Conservation (phyloP, 2,113 vertebrate genomes). For the Pluvialis apricaria region DNA sequence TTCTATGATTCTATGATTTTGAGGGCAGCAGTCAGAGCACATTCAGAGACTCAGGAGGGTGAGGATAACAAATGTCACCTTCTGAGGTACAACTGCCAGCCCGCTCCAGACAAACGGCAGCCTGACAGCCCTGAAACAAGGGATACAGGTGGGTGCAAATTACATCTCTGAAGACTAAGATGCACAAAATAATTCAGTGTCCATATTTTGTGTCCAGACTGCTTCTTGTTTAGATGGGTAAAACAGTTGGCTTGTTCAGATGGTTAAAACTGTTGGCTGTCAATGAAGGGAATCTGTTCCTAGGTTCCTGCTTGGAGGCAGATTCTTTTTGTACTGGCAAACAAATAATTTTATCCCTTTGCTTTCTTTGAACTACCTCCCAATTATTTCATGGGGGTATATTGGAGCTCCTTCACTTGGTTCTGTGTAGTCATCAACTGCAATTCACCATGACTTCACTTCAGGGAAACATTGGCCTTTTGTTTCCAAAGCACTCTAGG, state of each 20-base stretch:
- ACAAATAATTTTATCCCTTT: neutral
- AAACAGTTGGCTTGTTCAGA: neutral
- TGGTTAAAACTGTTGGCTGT: neutral
- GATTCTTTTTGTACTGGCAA: neutral
- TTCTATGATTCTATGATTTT: too few species aligned
- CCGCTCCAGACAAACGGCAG: neutral
- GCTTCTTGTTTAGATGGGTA: neutral
- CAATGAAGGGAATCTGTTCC: neutral
- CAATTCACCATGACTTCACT: neutral
- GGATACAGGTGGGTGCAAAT: neutral
- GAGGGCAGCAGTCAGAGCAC: neutral
- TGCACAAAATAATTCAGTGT: neutral
- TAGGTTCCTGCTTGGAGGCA: neutral
- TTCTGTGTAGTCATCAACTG: neutral
- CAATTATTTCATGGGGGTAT: neutral
- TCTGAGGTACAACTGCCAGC: neutral
- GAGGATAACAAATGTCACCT: neutral
- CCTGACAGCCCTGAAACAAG: neutral
- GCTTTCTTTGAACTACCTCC: neutral
- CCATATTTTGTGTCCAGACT: neutral
- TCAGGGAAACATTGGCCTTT: neutral
- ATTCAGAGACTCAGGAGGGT: neutral
- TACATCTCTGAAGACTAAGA: neutral
- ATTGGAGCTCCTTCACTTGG: neutral
- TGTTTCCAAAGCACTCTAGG: neutral